Evolutionary conservation across 2,113 vertebrate genomes (phyloP).

Genomic region (Castor canadensis): DNA sequence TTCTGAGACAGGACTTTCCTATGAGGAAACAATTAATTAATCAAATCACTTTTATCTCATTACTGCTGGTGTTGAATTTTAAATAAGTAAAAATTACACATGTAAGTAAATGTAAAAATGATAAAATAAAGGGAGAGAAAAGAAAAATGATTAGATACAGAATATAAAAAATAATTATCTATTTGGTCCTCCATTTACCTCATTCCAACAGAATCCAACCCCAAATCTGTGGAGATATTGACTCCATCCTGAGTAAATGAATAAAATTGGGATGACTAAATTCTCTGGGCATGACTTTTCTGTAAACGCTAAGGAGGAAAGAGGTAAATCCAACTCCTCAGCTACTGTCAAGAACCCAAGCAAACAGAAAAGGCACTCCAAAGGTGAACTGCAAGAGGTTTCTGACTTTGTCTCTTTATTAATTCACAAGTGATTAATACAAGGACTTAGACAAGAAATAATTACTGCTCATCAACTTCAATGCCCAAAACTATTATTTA

Average conservation of each 20-base stretch:
- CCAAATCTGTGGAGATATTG: background rate
- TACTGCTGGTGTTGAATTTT: background rate
- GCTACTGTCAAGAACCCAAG: background rate
- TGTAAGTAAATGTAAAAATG: no score
- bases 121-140: no score
- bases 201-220: background rate
- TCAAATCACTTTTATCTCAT: background rate
- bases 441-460: background rate
- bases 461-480: background rate
- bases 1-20: conserved; percentile 70
- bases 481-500: background rate
- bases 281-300: background rate
- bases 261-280: background rate
- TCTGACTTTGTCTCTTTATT: background rate
- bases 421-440: background rate
- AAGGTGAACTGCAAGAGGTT: background rate
- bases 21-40: conserved; percentile 27
- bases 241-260: background rate
- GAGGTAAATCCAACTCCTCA: background rate
- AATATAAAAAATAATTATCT: background rate
- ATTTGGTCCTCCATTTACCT: background rate
- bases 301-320: background rate
- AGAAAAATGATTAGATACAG: no score
- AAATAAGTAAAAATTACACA: conserved; percentile 22
- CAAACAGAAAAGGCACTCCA: background rate